These are phyloP conservation scores for Anas platyrhynchos DNA, from an alignment of 2,113 vertebrate species.

Conservation along the genomic window DNA sequence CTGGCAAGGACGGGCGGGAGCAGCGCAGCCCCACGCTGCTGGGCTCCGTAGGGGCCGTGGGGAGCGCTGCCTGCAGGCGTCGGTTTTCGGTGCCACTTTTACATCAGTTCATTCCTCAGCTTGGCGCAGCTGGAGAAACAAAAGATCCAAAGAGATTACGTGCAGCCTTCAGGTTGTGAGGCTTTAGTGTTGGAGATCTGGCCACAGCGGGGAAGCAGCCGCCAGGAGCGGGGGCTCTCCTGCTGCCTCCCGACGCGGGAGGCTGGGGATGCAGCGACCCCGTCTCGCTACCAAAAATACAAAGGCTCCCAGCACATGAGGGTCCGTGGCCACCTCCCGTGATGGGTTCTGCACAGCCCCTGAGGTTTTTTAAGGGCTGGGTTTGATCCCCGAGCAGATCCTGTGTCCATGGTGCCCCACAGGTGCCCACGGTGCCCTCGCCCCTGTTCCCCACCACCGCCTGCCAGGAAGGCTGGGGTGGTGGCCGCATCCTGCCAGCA, in stretches of 20 bases:
- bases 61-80: rapidly evolving
- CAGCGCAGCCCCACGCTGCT: not conserved
- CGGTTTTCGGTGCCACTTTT: rapidly evolving
- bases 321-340: not conserved
- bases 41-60: not conserved
- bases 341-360: not conserved
- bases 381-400: not conserved
- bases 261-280: not conserved
- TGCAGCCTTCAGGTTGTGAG: not conserved
- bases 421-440: not conserved
- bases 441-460: not conserved
- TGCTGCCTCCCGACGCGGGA: not conserved
- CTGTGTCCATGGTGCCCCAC: rapidly evolving
- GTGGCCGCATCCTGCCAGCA: not conserved
- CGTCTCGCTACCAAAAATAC: not conserved
- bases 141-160: not conserved
- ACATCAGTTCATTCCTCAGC: not conserved
- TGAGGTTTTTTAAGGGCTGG: not conserved
- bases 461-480: not conserved
- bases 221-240: not conserved
- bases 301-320: not conserved
- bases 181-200: not conserved
- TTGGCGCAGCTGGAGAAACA: not conserved
- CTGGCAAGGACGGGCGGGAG: not conserved
- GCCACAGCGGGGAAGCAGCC: not conserved